phyloP scores from a whole-genome alignment of 2,113 vertebrate species.

The Carassius gibelio region DNA sequence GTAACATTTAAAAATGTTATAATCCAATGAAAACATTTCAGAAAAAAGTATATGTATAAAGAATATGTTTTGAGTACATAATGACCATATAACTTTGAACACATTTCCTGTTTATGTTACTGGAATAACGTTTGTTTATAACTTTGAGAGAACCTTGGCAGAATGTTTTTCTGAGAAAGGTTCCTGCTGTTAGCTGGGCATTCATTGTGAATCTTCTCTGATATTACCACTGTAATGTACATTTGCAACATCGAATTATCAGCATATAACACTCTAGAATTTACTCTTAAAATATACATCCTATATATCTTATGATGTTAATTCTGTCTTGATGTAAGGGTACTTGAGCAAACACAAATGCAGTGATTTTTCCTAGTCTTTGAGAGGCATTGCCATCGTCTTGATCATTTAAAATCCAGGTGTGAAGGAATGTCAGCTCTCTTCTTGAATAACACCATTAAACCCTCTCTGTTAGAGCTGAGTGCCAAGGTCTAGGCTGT shows the following conservation, averaged over 20 bases:
- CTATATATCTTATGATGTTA: neutral
- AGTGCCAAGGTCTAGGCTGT: constrained; percentile 29
- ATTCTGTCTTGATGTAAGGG: neutral
- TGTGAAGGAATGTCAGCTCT: constrained; percentile 34
- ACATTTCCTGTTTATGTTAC: no score
- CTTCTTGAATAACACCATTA: constrained; percentile 37
- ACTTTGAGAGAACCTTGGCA: neutral
- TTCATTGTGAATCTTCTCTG: neutral
- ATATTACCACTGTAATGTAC: neutral
- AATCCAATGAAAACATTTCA: no score
- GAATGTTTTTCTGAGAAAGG: neutral
- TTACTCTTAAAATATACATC: neutral
- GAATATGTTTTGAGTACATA: no score
- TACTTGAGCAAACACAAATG: constrained; percentile 24
- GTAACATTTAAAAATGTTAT: no score
- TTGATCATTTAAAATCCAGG: constrained; percentile 23
- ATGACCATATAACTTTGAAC: no score
- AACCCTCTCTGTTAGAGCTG: neutral
- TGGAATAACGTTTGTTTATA: neutral
- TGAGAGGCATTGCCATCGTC: neutral
- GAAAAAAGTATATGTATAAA: no score
- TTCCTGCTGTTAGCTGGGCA: neutral
- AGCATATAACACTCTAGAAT: neutral
- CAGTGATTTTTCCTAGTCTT: neutral
- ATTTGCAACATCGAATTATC: neutral